phyloP scores from a whole-genome alignment of 2,888 invertebrate species.

The Ernsta delagoae region DNA sequence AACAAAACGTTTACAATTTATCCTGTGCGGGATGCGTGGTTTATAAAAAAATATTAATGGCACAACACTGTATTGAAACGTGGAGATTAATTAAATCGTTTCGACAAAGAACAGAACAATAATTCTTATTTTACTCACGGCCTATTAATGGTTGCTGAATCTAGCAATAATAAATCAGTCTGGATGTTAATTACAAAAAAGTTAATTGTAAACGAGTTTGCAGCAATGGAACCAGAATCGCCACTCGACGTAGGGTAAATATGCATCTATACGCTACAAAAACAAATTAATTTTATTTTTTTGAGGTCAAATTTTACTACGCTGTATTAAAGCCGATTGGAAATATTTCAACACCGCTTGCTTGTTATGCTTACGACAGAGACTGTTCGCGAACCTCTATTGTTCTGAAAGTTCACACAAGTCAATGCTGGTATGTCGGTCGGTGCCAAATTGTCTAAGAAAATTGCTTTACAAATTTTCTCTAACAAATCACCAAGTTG shows the following conservation, averaged over 20 bases:
- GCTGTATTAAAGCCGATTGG: too few species aligned
- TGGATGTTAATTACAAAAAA: conserved; percentile 27
- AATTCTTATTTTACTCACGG: conserved; percentile 6
- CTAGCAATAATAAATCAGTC: conserved; percentile 22
- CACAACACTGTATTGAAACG: not conserved
- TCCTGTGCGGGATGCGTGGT: not conserved
- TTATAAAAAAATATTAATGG: not conserved
- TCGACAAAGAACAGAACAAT: not conserved
- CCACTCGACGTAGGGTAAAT: too few species aligned
- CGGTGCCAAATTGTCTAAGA: conserved; percentile 29
- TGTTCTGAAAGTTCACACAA: conserved; percentile 28
- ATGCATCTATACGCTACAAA: not conserved
- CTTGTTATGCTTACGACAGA: not conserved
- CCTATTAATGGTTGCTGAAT: conserved; percentile 16
- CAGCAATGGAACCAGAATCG: conserved; percentile 29
- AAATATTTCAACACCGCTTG: too few species aligned
- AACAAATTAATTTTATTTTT: too few species aligned
- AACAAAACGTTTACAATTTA: not conserved
- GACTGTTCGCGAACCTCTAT: conserved; percentile 11
- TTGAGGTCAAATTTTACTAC: too few species aligned
- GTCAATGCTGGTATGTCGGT: not conserved
- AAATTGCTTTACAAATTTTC: conserved; percentile 57
- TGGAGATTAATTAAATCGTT: not conserved
- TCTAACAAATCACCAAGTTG: conserved; percentile 63
- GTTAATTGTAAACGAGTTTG: conserved; percentile 24